A percentile compares a stretch with the other conserved stretches of the same genome.
Evolutionary conservation across 2,797 vertebrate species (phyloP).

Genomic region (Cuniculus paca): DNA sequence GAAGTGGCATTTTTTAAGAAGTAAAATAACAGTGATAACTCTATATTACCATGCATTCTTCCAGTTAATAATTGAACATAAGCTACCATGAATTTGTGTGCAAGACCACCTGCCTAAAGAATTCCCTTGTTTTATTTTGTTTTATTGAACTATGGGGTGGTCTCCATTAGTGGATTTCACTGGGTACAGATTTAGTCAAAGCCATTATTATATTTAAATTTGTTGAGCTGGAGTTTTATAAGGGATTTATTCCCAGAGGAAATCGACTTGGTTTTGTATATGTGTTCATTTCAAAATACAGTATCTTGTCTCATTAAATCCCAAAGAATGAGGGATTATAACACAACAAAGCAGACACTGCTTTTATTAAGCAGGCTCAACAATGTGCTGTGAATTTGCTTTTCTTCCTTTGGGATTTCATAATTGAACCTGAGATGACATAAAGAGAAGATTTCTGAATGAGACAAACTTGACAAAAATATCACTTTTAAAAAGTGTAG

Average conservation of each 20-base stretch:
- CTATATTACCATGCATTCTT: conserved; percentile 27
- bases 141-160: conserved; percentile 81
- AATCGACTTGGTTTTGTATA: conserved; percentile 64
- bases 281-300: conserved; percentile 70
- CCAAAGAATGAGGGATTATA: conserved; percentile 81
- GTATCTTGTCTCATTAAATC: conserved; percentile 75
- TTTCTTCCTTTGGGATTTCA: conserved; percentile 69
- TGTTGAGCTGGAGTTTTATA: conserved; percentile 78
- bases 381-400: conserved; percentile 44
- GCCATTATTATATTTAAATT: conserved; percentile 83
- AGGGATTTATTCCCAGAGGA: conserved; percentile 73
- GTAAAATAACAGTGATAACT: conserved; percentile 42
- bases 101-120: conserved; percentile 72
- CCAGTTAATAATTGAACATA: conserved; percentile 66
- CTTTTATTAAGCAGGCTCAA: conserved; percentile 65
- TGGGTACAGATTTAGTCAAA: conserved; percentile 57
- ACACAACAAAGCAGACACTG: conserved; percentile 71
- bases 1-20: conserved; percentile 12
- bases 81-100: conserved; percentile 59
- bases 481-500: background rate
- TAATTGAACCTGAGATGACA: conserved; percentile 63
- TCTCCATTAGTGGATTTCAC: conserved; percentile 78
- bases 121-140: conserved; percentile 67
- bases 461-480: conserved; percentile 68
- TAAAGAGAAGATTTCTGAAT: conserved; percentile 77